Evolutionary conservation across 2,888 invertebrate genomes (phyloP).

Genomic region (Thereva unica): DNA sequence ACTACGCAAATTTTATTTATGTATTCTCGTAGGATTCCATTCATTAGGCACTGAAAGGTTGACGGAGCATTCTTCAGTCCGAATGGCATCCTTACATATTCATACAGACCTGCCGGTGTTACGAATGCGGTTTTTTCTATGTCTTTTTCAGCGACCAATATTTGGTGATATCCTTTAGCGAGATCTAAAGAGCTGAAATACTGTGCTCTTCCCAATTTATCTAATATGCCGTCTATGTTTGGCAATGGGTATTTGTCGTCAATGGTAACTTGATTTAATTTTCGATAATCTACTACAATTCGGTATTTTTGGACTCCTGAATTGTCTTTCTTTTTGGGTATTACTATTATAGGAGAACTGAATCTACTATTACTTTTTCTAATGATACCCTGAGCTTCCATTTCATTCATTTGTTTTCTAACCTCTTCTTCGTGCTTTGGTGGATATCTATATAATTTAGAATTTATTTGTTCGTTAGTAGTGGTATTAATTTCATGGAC

Average conservation of each 20-base stretch:
- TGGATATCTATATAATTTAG: constrained; percentile 36
- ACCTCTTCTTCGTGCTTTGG: constrained; percentile 34
- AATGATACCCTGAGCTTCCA: no score
- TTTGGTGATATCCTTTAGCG: constrained; percentile 39
- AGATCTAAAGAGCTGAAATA: constrained; percentile 42
- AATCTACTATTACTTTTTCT: constrained; percentile 37
- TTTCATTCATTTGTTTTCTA: constrained; percentile 26
- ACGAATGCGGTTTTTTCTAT: constrained; percentile 41
- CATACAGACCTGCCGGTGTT: constrained; percentile 33
- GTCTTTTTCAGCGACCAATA: constrained; percentile 37
- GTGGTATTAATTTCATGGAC: constrained; percentile 22
- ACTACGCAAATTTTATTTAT: no score
- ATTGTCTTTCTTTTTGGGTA: no score
- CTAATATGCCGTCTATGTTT: no score
- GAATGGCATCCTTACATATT: constrained; percentile 35
- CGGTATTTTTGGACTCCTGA: constrained; percentile 39
- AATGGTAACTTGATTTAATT: constrained; percentile 38
- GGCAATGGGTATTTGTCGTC: constrained; percentile 41
- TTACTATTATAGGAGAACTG: constrained; percentile 37
- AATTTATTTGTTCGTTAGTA: constrained; percentile 38
- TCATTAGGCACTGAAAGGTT: no score
- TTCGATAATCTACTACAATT: constrained; percentile 41
- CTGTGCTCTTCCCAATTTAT: constrained; percentile 38
- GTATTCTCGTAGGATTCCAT: no score
- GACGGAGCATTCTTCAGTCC: constrained; percentile 36